Conservation (phyloP, 30 jellyfish, hydroid and myxozoan genomes). For the Hydra vulgaris region DNA sequence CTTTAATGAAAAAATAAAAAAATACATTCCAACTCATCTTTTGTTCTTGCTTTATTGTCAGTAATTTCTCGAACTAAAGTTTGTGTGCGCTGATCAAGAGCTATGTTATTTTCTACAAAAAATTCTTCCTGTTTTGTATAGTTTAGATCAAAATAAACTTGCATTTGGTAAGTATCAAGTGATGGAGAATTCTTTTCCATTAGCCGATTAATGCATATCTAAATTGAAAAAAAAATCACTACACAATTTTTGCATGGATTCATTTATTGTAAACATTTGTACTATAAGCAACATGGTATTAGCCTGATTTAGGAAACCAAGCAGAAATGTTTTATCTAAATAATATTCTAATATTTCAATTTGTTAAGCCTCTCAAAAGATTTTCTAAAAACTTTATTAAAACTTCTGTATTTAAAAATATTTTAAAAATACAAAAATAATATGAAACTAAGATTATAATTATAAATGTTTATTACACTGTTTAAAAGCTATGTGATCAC, state of each 20-base stretch:
- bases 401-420: too few species aligned
- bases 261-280: neutral
- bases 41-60: conserved; percentile 81
- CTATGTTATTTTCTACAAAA: conserved; percentile 66
- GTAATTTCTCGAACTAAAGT: conserved; percentile 79
- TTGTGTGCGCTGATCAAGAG: conserved; percentile 57
- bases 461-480: too few species aligned
- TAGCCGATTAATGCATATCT: conserved; percentile 65
- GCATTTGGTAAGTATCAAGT: conserved; percentile 82
- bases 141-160: conserved; percentile 85
- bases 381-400: too few species aligned
- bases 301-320: too few species aligned
- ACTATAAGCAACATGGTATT: neutral
- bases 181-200: conserved; percentile 65
- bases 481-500: too few species aligned
- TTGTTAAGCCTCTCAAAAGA: too few species aligned
- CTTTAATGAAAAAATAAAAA: too few species aligned
- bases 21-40: conserved; percentile 76
- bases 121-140: conserved; percentile 66
- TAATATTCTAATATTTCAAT: too few species aligned
- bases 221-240: neutral
- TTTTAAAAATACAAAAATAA: too few species aligned
- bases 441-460: too few species aligned
- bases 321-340: too few species aligned
- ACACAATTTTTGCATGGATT: neutral